Evolutionary conservation across 2,888 invertebrate genomes (phyloP).

Genomic region (Callimorpha dominula): DNA sequence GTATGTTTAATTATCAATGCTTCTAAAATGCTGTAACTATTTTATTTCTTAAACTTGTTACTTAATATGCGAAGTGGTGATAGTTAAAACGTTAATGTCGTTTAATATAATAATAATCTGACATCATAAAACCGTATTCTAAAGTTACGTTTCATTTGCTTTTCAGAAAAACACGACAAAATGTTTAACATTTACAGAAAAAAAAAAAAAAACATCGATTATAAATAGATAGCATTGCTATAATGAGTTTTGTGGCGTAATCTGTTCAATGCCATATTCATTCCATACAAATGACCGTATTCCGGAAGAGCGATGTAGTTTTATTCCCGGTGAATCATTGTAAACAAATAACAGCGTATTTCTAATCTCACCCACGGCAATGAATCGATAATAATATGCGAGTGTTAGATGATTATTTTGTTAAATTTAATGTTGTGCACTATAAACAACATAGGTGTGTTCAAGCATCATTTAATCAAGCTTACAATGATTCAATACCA

Average conservation of each 20-base stretch:
- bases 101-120: neutral
- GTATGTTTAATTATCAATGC: neutral
- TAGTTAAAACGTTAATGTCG: neutral
- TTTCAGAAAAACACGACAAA: neutral
- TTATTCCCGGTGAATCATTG: neutral
- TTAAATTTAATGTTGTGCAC: neutral
- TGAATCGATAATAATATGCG: neutral
- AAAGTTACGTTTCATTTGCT: neutral
- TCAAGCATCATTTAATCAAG: conserved; percentile 51
- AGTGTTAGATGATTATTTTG: neutral
- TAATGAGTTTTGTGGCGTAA: conserved; percentile 21
- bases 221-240: conserved; percentile 17
- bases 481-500: conserved; percentile 57
- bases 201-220: neutral
- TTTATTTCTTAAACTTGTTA: neutral
- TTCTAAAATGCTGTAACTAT: neutral
- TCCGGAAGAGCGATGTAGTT: conserved; percentile 6
- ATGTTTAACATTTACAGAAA: neutral
- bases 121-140: neutral
- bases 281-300: conserved; percentile 14
- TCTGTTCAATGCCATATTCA: conserved; percentile 22
- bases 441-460: conserved; percentile 28
- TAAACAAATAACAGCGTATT: conserved; percentile 6
- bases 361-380: neutral
- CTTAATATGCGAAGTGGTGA: neutral